Conservation (phyloP, 2,113 vertebrate genomes). For the Marcusenius ussheri region DNA sequence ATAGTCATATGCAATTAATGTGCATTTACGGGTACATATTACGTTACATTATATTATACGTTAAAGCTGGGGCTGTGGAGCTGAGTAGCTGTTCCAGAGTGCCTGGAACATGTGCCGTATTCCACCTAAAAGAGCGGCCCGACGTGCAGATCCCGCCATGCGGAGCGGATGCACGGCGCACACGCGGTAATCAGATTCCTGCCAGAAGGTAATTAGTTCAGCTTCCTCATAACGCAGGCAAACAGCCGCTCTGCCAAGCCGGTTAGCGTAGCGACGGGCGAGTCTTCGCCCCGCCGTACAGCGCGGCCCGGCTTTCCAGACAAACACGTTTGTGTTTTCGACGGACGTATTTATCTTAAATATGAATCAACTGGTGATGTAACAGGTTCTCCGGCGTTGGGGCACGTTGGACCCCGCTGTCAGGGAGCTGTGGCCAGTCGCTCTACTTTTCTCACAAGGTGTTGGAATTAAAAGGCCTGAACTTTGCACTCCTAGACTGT, state of each 20-base stretch:
- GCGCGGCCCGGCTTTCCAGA: neutral
- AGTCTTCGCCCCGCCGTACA: neutral
- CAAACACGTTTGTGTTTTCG: neutral
- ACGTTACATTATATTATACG: neutral
- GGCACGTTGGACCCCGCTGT: neutral
- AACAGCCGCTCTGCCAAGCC: conserved; percentile 17
- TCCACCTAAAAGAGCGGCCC: neutral
- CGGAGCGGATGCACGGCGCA: conserved; percentile 24
- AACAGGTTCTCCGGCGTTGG: neutral
- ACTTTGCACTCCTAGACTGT: neutral
- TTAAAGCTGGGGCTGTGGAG: neutral
- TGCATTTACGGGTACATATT: neutral
- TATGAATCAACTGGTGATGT: neutral
- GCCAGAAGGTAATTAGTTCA: conserved; percentile 35
- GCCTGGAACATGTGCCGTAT: neutral
- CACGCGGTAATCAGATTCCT: conserved; percentile 38
- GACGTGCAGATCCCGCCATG: conserved; percentile 1
- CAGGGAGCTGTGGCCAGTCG: neutral
- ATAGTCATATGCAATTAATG: neutral
- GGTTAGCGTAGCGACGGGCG: neutral
- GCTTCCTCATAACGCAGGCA: conserved; percentile 21
- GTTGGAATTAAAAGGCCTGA: neutral
- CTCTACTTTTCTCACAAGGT: neutral
- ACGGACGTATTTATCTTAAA: neutral
- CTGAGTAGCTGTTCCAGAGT: too few species aligned